These are phyloP conservation scores for Stichodactyla mertensii DNA, from an alignment of 64 coral and sea anemone species.

Conservation along the genomic window DNA sequence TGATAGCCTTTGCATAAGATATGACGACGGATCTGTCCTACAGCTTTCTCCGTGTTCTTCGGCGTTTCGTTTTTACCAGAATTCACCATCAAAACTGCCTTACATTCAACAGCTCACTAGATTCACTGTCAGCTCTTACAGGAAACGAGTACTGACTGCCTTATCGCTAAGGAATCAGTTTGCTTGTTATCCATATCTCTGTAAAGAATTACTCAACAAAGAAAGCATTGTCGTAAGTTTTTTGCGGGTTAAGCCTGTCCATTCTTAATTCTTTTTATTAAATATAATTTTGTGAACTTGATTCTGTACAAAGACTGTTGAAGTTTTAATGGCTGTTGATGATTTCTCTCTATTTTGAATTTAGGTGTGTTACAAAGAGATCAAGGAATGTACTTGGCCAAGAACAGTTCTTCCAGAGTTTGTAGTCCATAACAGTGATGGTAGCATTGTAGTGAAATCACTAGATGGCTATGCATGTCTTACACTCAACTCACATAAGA, in stretches of 20 bases:
- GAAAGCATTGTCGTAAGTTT: conserved; percentile 46
- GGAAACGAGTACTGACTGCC: conserved; percentile 45
- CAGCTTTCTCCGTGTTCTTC: conserved; percentile 74
- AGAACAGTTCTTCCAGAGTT: neutral
- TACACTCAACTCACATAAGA: conserved; percentile 29
- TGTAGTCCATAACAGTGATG: conserved; percentile 21
- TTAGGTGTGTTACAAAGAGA: conserved; percentile 29
- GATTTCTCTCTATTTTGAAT: neutral
- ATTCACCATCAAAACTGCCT: neutral
- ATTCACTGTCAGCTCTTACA: conserved; percentile 64
- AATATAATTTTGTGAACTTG: no score
- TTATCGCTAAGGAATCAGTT: conserved; percentile 65
- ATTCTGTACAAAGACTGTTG: neutral
- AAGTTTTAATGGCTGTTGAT: neutral
- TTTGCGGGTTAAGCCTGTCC: neutral
- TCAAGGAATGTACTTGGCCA: conserved; percentile 34
- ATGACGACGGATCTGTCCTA: conserved; percentile 51
- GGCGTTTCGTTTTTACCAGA: conserved; percentile 48
- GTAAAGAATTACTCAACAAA: conserved; percentile 54
- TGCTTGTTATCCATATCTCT: conserved; percentile 70
- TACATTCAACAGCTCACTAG: conserved; percentile 62
- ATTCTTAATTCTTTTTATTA: neutral
- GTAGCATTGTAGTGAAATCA: conserved; percentile 15
- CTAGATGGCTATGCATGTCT: conserved; percentile 41
- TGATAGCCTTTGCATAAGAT: conserved; percentile 72